Base-by-base conservation (phyloP, 2,797 vertebrate genomes). In the Acropternis orthonyx region DNA sequence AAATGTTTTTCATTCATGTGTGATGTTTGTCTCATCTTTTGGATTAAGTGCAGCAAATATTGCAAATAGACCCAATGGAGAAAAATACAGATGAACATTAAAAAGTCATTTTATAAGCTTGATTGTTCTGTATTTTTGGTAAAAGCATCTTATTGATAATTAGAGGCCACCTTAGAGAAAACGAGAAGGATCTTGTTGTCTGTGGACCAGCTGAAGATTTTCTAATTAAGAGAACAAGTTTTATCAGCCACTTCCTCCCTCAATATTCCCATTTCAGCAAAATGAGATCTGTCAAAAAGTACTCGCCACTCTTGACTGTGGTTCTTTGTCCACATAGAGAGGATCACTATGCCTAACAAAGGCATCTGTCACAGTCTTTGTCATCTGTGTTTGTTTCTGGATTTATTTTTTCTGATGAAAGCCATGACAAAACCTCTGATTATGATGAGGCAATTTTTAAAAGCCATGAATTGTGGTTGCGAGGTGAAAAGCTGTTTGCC, bases 401-500 rank as follows among this genome's bases (percentile, higher is more conserved):
- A 79, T 95, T 93, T 94, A 39, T 79, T 90, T 90, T 92, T 76
- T 85, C 59, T 85, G 80, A 63, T 92, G 93, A 93, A 94, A 93
- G 55, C 77, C 48, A 3, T 79, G 77, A 80, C 88, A 95, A 92
- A 92, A 93, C 69, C 88, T 86, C 84, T 77, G 92, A 68, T 71
- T 54, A 54, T 14, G 56, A 90, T 91, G 92, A 89, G 41, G 86
- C 92, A 85, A 82, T 91, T 67, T 92, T 93, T 81, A 34, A 89
- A 94, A 92, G 63, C 85, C 63, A 12, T 67, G 34, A 89, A 54
- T 93, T 93, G 74, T 85, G 32, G 12, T 39, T 73, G 34, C 44
- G 69, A 95, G 67, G 66, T 88, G 89, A 76, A 81, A 88, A 88
- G 39, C 71, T 88, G 37, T 89, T 91, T 81, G 85, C n/a, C 37